Evolutionary conservation across 2,113 vertebrate genomes (phyloP).

Genomic region (Anhinga anhinga): DNA sequence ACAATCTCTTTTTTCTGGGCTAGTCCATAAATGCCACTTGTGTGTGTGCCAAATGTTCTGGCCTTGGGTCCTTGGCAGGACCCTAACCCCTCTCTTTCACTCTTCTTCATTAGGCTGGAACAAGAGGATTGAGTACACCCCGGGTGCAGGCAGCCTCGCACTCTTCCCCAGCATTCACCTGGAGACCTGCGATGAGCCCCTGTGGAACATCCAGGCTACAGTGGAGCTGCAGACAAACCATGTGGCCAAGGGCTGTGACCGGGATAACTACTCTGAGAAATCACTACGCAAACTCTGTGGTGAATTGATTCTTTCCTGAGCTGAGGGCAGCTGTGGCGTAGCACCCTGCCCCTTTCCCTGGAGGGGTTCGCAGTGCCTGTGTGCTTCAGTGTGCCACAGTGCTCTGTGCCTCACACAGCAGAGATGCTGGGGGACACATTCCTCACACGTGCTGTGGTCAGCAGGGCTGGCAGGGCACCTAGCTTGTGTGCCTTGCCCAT

Average conservation of each 20-base stretch:
- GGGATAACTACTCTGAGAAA: slow-evolving; percentile 95
- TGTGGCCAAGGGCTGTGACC: slow-evolving; percentile 95
- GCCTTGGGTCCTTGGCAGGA: background rate
- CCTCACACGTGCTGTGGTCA: background rate
- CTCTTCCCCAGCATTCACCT: slow-evolving; percentile 92
- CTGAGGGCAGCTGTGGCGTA: background rate
- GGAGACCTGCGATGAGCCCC: slow-evolving; percentile 95
- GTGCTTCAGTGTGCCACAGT: no score
- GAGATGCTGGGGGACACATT: background rate
- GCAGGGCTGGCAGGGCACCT: background rate
- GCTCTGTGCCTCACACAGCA: background rate
- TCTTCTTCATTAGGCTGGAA: slow-evolving; percentile 83
- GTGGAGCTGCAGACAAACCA: slow-evolving; percentile 97
- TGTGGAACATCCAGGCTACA: slow-evolving; percentile 97
- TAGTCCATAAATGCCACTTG: background rate
- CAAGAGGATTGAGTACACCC: slow-evolving; percentile 93
- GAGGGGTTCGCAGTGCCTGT: background rate
- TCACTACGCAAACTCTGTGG: slow-evolving; percentile 93
- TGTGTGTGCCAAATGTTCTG: background rate
- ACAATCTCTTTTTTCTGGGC: background rate
- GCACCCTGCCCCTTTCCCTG: background rate
- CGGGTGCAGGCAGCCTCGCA: slow-evolving; percentile 88
- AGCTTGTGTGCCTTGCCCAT: fast-evolving
- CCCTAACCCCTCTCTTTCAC: background rate
- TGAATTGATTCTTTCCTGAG: slow-evolving; percentile 53